Conservation (phyloP, 2,797 vertebrate genomes). For the Kryptopterus vitreolus region DNA sequence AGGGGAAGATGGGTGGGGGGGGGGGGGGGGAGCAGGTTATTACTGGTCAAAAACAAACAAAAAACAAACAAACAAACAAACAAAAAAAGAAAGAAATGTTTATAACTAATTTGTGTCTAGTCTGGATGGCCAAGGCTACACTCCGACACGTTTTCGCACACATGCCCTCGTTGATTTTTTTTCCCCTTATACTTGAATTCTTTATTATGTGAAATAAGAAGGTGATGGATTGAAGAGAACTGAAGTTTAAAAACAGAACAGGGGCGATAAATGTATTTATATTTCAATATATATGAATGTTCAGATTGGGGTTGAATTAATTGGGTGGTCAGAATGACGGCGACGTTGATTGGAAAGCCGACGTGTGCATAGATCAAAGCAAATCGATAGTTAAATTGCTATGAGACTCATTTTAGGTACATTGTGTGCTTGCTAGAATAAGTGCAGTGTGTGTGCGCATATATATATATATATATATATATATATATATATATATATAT, state of each 20-base stretch:
- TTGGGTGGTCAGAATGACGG: background rate
- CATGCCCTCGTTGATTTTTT: conserved; percentile 6
- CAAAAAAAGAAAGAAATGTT: background rate
- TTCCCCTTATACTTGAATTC: background rate
- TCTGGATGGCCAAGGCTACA: background rate
- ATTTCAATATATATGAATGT: background rate
- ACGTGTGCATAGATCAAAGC: conserved; percentile 14
- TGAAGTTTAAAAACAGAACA: conserved; percentile 5
- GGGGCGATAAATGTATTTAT: background rate
- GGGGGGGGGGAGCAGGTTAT: too few relatives aligned
- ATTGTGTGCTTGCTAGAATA: conserved; percentile 22
- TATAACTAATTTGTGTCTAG: background rate
- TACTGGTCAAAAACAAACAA: background rate
- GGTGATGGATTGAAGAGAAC: background rate
- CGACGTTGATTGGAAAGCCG: background rate
- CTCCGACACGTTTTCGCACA: background rate
- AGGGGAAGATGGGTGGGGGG: too few relatives aligned
- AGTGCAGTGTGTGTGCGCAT: background rate
- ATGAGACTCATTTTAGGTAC: background rate
- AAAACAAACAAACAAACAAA: too few relatives aligned
- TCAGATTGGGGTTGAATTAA: background rate
- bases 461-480: too few relatives aligned
- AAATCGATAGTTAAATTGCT: background rate
- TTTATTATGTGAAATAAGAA: background rate
- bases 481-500: too few relatives aligned